Conservation (phyloP, 2,888 invertebrate genomes). For the Adelphocoris suturalis region DNA sequence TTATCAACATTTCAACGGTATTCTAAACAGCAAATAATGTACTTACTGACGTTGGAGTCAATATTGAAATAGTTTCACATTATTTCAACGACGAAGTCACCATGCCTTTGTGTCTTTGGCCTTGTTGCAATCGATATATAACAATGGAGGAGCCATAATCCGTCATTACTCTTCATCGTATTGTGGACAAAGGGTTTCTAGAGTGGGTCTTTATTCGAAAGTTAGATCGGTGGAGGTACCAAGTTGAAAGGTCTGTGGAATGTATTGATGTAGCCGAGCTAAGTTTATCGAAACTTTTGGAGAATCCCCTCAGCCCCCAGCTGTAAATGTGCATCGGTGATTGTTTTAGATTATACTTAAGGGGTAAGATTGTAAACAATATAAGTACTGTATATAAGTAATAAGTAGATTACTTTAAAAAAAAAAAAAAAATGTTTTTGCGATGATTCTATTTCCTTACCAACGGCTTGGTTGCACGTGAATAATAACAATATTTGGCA, state of each 20-base stretch:
- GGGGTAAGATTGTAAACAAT: too few species aligned
- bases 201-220: background rate
- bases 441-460: too few species aligned
- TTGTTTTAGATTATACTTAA: too few species aligned
- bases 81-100: background rate
- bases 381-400: too few species aligned
- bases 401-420: too few species aligned
- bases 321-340: too few species aligned
- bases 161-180: constrained; percentile 22
- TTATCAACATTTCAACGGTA: too few species aligned
- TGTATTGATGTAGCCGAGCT: background rate
- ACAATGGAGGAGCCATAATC: constrained; percentile 2
- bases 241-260: background rate
- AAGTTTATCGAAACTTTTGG: constrained; percentile 5
- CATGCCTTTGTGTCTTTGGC: background rate
- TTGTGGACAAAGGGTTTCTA: background rate
- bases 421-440: too few species aligned
- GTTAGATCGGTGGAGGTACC: constrained; percentile 1
- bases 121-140: background rate
- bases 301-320: background rate
- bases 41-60: background rate
- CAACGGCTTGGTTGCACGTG: too few species aligned
- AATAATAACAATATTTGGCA: too few species aligned
- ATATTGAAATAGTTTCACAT: background rate
- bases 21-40: too few species aligned